Evolutionary conservation across 1,140 invertebrate genomes (phyloP), one percentile per base, ranked within the genome.

Genomic region (Steinernema khuongi): DNA sequence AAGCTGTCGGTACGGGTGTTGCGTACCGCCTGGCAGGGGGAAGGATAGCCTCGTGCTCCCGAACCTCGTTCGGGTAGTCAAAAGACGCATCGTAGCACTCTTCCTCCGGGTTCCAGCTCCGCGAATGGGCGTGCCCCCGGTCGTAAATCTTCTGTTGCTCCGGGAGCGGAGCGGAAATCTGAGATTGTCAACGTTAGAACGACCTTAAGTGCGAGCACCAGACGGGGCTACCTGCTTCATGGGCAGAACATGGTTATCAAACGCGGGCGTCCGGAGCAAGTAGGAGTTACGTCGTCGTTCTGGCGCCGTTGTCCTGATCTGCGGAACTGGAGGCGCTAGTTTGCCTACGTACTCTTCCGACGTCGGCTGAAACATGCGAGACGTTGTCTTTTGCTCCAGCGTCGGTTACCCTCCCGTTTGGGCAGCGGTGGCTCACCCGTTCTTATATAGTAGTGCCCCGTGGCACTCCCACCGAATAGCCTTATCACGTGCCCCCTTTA

Each of bases 81-180:
- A 7, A 26, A 2, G 11, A 60, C 11, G 22, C 7, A 7, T 60
- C 50, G 50, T 60, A 60, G 50, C 50, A 7, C 22, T 60, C 50
- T 26, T 60, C 50, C 22, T 60, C 75, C 1, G 75, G 75, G 26
- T 77, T 77, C 75, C 75, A 77, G n/a, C 43, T 67, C 19, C 75
- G 68, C 14, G 75, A 74, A 33, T 77, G 75, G 19, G 72, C 75
- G 32, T 77, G 75, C 14, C 72, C 75, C 68, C 75, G n/a, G 30
- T 77, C 75, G 44, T 77, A 77, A 30, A 77, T 74, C 28, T 67
- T 29, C 17, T 70, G 26, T 18, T 71, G 70, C 19, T 74, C 72
- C 1, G 75, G 75, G 4, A 77, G 75, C 30, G 75, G 75, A 2
- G 75, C 70, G 0, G 75, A 77, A 26, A 75, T 31, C 75, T 77